Evolutionary conservation across 2,113 vertebrate species (phyloP).

Genomic region (Pitta sordida): DNA sequence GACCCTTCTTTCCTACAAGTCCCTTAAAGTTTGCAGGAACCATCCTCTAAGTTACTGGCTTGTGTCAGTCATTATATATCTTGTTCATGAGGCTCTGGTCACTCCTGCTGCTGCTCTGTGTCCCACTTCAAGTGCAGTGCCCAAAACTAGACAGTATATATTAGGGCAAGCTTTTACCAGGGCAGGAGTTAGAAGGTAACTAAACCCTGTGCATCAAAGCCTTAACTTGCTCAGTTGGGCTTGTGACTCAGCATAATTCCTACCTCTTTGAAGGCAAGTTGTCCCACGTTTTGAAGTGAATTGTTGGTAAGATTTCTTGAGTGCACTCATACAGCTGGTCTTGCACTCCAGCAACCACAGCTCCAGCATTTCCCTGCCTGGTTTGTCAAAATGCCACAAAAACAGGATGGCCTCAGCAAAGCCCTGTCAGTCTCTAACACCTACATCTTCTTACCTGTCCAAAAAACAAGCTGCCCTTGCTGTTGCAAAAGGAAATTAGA

Average conservation of each 20-base stretch:
- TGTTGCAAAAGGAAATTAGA: background rate
- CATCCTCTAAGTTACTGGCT: background rate
- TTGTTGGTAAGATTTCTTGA: background rate
- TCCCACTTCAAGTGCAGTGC: background rate
- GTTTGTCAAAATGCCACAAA: background rate
- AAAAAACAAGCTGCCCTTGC: background rate
- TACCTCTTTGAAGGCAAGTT: background rate
- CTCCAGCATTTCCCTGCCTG: background rate
- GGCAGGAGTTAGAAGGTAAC: background rate
- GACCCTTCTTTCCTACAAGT: background rate
- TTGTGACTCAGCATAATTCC: background rate
- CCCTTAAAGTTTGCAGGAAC: background rate
- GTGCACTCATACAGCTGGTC: background rate
- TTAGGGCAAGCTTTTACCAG: background rate
- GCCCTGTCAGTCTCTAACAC: background rate
- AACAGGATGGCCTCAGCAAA: background rate
- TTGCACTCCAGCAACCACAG: background rate
- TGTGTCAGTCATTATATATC: rapidly evolving
- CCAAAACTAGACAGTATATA: background rate
- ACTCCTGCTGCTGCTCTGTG: background rate
- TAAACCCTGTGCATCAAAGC: background rate
- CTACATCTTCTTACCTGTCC: background rate
- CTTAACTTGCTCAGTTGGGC: background rate
- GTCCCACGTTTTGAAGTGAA: background rate
- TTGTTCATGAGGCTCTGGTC: background rate